phyloP scores from a whole-genome alignment of 1,140 invertebrate genomes.

The Chrysomallon squamiferum region DNA sequence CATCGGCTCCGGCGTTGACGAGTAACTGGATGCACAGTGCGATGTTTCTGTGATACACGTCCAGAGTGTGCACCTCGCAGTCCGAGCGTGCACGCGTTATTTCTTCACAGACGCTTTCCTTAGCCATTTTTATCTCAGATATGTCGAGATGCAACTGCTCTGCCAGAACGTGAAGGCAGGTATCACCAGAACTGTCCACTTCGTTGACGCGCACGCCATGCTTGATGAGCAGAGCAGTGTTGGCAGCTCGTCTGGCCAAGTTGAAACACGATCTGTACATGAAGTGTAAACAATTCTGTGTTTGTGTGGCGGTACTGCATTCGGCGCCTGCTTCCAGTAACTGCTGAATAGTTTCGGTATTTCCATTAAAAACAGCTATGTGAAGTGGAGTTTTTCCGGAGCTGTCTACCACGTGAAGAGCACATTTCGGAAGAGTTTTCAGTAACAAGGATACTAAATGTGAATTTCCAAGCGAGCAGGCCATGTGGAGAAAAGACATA shows the following conservation, averaged over 20 bases:
- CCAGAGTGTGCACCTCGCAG: neutral
- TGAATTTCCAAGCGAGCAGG: constrained; percentile 12
- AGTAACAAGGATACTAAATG: constrained; percentile 2
- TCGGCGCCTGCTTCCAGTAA: constrained; percentile 10
- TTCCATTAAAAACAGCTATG: constrained; percentile 11
- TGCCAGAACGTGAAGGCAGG: constrained; percentile 7
- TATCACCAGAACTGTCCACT: constrained; percentile 10
- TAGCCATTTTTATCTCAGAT: constrained; percentile 1
- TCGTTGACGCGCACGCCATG: constrained; percentile 1
- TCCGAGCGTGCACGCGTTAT: neutral
- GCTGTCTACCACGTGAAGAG: constrained; percentile 4
- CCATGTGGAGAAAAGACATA: constrained; percentile 11
- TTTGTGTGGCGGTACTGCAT: constrained; percentile 1
- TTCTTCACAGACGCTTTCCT: constrained; percentile 3
- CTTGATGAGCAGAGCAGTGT: constrained; percentile 8
- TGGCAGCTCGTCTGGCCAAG: constrained; percentile 1
- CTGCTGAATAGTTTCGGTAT: constrained; percentile 2
- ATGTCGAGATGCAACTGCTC: constrained; percentile 10
- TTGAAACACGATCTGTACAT: constrained; percentile 13
- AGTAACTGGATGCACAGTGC: neutral
- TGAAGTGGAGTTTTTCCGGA: constrained; percentile 13
- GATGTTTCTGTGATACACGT: constrained; percentile 9
- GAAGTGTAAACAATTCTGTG: constrained; percentile 10
- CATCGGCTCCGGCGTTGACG: constrained; percentile 1
- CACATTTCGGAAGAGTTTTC: constrained; percentile 1